phyloP scores from a whole-genome alignment of 2,888 invertebrate species.

The Meliscaeva auricollis region DNA sequence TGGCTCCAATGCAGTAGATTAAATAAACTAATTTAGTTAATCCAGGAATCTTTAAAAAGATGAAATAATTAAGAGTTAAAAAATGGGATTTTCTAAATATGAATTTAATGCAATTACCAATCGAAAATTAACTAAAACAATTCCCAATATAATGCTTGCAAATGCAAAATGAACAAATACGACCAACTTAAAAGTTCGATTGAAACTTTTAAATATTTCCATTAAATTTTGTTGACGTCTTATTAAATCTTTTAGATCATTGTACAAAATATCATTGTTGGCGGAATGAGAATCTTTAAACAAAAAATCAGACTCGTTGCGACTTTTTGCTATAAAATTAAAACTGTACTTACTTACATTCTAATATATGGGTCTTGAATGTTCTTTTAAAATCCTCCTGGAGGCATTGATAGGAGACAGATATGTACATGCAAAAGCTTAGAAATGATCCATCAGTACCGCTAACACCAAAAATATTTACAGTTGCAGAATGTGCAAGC shows the following conservation, averaged over 20 bases:
- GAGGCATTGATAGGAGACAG: not conserved
- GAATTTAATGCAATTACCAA: constrained; percentile 22
- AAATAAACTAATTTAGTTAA: no score
- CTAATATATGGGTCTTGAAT: not conserved
- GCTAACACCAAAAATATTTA: not conserved
- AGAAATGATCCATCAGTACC: constrained; percentile 8
- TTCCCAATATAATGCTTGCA: constrained; percentile 41
- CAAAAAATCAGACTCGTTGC: not conserved
- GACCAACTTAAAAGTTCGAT: constrained; percentile 36
- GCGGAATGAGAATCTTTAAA: not conserved
- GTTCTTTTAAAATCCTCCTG: constrained; percentile 3
- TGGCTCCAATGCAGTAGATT: no score
- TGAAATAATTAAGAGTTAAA: not conserved
- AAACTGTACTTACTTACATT: not conserved
- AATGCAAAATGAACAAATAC: constrained; percentile 42
- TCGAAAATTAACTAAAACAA: constrained; percentile 28
- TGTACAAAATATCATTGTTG: not conserved
- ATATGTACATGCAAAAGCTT: constrained; percentile 19
- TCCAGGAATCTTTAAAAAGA: not conserved
- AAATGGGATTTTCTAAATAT: not conserved
- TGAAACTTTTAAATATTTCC: constrained; percentile 17
- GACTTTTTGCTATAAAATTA: not conserved
- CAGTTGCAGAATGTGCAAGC: not conserved
- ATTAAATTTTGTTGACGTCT: constrained; percentile 22
- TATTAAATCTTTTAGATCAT: not conserved